Evolutionary conservation across 2,888 invertebrate species (phyloP).

Genomic region (Brenthis daphne): DNA sequence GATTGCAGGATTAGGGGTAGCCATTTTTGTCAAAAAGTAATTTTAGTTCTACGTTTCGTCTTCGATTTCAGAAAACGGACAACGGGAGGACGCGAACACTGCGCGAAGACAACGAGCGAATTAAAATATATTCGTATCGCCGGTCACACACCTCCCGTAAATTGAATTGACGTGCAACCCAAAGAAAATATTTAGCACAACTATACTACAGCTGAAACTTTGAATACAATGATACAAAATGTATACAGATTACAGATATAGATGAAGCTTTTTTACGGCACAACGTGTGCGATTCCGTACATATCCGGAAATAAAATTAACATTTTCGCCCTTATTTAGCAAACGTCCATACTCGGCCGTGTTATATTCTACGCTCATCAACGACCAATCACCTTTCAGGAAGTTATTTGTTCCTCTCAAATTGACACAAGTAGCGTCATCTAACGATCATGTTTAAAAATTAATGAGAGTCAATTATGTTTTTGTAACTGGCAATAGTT

Average conservation of each 20-base stretch:
- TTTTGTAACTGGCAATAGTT: constrained; percentile 32
- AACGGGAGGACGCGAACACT: constrained; percentile 69
- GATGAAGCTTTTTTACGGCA: constrained; percentile 40
- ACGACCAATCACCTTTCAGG: constrained; percentile 56
- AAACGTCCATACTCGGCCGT: constrained; percentile 59
- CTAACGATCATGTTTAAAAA: constrained; percentile 13
- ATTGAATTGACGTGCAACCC: constrained; percentile 34
- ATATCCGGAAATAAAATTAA: constrained; percentile 50
- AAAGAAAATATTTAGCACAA: constrained; percentile 33
- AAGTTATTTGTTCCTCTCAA: constrained; percentile 37
- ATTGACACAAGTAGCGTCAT: constrained; percentile 38
- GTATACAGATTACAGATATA: constrained; percentile 36
- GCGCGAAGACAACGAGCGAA: constrained; percentile 52
- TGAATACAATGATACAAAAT: constrained; percentile 38
- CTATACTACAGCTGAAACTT: constrained; percentile 40
- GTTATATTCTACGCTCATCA: constrained; percentile 51
- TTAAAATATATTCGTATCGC: constrained; percentile 45
- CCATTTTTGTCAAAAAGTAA: constrained; percentile 77
- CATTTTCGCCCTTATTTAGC: constrained; percentile 59
- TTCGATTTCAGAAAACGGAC: constrained; percentile 67
- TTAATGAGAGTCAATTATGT: constrained; percentile 12
- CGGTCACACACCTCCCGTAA: constrained; percentile 41
- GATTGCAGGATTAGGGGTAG: constrained; percentile 64
- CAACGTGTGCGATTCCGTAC: constrained; percentile 50
- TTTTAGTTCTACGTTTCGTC: constrained; percentile 63